Percentiles rank a stretch among this genome's conserved stretches.
These are phyloP conservation scores for Atherinomorus stipes DNA, from an alignment of 2,113 vertebrate species.

Conservation along the genomic window DNA sequence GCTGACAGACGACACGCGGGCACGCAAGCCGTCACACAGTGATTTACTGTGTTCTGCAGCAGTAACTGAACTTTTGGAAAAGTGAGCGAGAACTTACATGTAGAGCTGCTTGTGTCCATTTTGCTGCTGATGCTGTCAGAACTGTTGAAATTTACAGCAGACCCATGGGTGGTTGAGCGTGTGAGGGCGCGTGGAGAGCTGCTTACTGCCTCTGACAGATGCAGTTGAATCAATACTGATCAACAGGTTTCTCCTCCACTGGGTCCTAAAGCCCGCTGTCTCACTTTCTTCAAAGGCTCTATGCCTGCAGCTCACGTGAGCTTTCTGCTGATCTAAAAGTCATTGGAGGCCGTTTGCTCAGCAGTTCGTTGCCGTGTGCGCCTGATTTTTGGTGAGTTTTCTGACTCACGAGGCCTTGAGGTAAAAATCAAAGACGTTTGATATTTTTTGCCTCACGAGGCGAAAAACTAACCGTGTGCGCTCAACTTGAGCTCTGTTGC, in stretches of 20 bases:
- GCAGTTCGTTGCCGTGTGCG: no score
- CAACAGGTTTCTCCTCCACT: constrained; percentile 33
- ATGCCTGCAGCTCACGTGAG: no score
- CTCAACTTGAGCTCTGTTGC: no score
- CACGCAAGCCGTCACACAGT: background rate
- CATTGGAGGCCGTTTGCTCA: no score
- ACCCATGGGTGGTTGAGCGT: constrained; percentile 47
- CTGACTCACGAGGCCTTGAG: no score
- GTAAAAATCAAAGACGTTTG: no score
- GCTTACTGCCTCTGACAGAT: constrained; percentile 45
- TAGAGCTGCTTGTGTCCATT: constrained; percentile 67
- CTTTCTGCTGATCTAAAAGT: no score
- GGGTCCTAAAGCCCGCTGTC: constrained; percentile 73
- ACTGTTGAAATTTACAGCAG: constrained; percentile 2
- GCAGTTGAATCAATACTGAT: constrained; percentile 15
- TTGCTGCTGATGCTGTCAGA: constrained; percentile 45
- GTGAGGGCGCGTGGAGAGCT: constrained; percentile 19
- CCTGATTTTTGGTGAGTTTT: no score
- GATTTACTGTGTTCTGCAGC: background rate
- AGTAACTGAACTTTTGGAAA: background rate
- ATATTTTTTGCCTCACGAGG: no score
- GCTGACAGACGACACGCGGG: no score
- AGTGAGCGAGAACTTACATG: constrained; percentile 63
- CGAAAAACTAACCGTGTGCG: no score
- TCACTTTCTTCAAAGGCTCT: background rate